Evolutionary conservation across 2,888 invertebrate species (phyloP), one percentile per base, ranked within the genome.

Genomic region (Leptothorax acervorum): DNA sequence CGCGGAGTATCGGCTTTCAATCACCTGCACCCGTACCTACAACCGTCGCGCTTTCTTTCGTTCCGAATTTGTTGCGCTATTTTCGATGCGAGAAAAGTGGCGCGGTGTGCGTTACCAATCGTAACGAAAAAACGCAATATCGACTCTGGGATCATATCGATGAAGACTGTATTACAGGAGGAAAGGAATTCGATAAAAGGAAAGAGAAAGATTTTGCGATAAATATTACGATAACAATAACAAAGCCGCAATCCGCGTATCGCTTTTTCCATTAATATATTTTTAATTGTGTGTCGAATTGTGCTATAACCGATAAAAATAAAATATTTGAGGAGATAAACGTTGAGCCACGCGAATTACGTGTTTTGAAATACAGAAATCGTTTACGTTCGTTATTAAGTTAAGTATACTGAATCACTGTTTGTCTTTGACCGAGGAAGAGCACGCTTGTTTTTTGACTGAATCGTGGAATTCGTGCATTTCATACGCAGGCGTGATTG

Each of bases 1-100:
- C 45, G 23, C n/a, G 15, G 31, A 75, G 82, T 70, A 83, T 87
- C 62, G 65, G 71, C 83, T 85, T 87, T 87, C 88, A 84, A 87
- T 87, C 81, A 84, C 84, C 88, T 88, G 88, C 86, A 48, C 62
- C 39, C 39, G 53, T 83, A 51, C 60, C 60, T 55, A 48, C 28
- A 31, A 45, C 15, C 39, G 63, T 39, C 28, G 31, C 28, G 12
- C 18, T 86, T 84, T 81, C 79, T 84, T 86, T 81, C 55, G 42
- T 85, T 53, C 53, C 45, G 45, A 82, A 74, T 75, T 76, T 42
- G 53, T 53, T 75, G 76, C 53, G 75, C 53, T 76, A 63, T 63
- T 75, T 75, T 63, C 23, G 82, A 51, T 9, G 12, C 4, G 45
- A 62, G 53, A 76, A 45, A 74, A 74, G 18, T 18, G 42, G n/a